These are phyloP conservation scores for Psilopsiagon aurifrons DNA, from an alignment of 2,113 vertebrate genomes.

Conservation along the genomic window DNA sequence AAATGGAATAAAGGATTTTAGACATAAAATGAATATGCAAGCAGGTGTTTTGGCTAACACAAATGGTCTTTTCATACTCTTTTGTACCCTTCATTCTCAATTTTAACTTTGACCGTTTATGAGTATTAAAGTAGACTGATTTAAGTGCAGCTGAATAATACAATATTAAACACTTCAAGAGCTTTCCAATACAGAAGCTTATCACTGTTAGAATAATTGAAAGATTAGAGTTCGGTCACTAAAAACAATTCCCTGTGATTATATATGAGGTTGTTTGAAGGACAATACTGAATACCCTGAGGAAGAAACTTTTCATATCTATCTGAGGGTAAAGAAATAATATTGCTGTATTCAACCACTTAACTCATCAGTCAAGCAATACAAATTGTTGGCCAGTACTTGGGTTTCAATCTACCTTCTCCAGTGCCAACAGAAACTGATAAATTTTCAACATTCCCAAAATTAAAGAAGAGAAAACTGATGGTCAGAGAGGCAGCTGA, in stretches of 20 bases:
- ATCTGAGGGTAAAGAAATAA: not conserved
- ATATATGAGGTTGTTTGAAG: not conserved
- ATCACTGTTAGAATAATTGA: constrained; percentile 9
- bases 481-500: no score
- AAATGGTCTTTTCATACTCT: no score
- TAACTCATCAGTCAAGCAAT: not conserved
- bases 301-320: not conserved
- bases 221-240: not conserved
- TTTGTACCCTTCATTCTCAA: no score
- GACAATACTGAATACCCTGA: not conserved
- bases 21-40: no score
- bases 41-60: no score
- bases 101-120: no score
- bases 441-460: no score
- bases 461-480: no score
- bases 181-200: not conserved
- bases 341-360: not conserved
- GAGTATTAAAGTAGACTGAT: no score
- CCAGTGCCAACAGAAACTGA: no score
- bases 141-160: not conserved
- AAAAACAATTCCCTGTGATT: not conserved
- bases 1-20: no score
- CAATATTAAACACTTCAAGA: not conserved
- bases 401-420: no score
- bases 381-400: not conserved